Conservation (phyloP, 2,888 invertebrate species). For the Brassicogethes aeneus region DNA sequence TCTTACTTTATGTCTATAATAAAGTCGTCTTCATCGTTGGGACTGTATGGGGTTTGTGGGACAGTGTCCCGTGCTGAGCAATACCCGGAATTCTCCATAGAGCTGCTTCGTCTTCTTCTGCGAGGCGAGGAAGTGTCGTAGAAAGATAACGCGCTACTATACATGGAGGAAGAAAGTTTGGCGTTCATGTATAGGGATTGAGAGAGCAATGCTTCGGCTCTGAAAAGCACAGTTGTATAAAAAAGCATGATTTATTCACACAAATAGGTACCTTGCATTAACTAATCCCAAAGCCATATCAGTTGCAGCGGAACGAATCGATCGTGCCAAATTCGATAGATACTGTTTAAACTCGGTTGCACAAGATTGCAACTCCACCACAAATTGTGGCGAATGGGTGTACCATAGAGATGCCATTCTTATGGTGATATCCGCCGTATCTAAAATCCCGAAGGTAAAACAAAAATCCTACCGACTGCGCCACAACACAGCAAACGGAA, state of each 20-base stretch:
- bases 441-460: conserved; percentile 12
- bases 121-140: conserved; percentile 42
- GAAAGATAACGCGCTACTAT: conserved; percentile 36
- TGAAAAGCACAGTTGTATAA: conserved; percentile 20
- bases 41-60: conserved; percentile 39
- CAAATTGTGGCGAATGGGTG: conserved; percentile 81
- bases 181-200: conserved; percentile 52
- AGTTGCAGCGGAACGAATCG: conserved; percentile 82
- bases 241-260: neutral
- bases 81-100: conserved; percentile 33
- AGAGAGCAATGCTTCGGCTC: conserved; percentile 48
- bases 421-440: conserved; percentile 38
- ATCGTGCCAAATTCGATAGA: conserved; percentile 71
- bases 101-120: conserved; percentile 37
- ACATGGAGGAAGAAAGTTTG: conserved; percentile 41
- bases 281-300: conserved; percentile 90
- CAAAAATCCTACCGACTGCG: no score
- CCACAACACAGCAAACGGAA: neutral
- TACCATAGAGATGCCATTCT: conserved; percentile 89
- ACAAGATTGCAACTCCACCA: conserved; percentile 80
- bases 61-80: conserved; percentile 36
- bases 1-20: conserved; percentile 33
- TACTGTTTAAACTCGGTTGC: conserved; percentile 87
- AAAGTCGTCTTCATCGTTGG: conserved; percentile 32
- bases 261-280: conserved; percentile 48